Conservation (phyloP, 2,113 vertebrate genomes). For the Hippocampus abdominalis region DNA sequence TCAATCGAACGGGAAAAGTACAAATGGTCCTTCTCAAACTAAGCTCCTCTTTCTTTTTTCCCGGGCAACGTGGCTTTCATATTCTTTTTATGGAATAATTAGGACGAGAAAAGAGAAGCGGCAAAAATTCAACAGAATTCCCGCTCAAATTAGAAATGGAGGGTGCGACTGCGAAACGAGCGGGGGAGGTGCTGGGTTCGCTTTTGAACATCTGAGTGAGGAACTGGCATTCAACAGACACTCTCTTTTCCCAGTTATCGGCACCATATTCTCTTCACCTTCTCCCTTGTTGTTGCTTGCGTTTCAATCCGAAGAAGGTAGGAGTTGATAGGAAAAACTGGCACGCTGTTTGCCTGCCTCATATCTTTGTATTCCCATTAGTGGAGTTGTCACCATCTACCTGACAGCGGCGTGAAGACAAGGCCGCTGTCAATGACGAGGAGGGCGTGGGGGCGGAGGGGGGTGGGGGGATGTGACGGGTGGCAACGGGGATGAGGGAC, state of each 20-base stretch:
- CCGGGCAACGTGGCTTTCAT: background rate
- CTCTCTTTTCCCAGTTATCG: slow-evolving; percentile 25
- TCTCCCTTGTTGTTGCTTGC: slow-evolving; percentile 20
- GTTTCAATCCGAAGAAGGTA: slow-evolving; percentile 11
- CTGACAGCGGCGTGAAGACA: slow-evolving; percentile 4
- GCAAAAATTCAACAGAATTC: slow-evolving; percentile 2
- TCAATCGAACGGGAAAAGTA: background rate
- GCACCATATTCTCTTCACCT: slow-evolving; percentile 25
- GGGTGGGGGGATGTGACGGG: slow-evolving; percentile 1
- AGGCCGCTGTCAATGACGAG: background rate
- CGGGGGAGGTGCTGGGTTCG: slow-evolving; percentile 17
- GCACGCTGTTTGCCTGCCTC: slow-evolving; percentile 2
- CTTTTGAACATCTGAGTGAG: slow-evolving; percentile 51
- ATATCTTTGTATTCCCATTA: slow-evolving; percentile 43
- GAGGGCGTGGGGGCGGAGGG: slow-evolving; percentile 11
- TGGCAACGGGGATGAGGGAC: slow-evolving; percentile 18
- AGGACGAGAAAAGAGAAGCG: background rate
- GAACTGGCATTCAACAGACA: slow-evolving; percentile 29
- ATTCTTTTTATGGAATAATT: slow-evolving; percentile 2
- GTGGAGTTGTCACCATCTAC: slow-evolving; percentile 24
- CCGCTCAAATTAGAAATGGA: background rate
- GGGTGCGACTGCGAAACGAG: slow-evolving; percentile 16
- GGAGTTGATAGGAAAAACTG: slow-evolving; percentile 1
- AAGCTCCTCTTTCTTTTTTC: background rate
- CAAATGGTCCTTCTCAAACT: background rate